phyloP scores from a whole-genome alignment of 2,888 invertebrate genomes.

The Cryptocheilus praepositus region DNA sequence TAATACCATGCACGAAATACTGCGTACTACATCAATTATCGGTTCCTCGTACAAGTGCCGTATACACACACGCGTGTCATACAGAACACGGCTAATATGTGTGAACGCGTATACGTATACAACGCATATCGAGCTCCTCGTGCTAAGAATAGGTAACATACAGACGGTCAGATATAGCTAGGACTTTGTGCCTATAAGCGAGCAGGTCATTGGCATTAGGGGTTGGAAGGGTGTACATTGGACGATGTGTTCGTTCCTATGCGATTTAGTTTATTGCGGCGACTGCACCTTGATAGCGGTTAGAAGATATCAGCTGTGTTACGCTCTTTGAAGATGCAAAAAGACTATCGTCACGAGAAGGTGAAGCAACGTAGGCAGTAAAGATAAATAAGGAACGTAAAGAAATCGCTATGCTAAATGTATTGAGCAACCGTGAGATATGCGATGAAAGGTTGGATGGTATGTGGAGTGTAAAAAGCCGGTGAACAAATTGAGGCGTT shows the following conservation, averaged over 20 bases:
- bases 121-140: constrained; percentile 58
- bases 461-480: neutral
- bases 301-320: too few species aligned
- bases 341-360: neutral
- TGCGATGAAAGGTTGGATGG: constrained; percentile 53
- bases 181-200: constrained; percentile 71
- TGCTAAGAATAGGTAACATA: constrained; percentile 71
- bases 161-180: constrained; percentile 69
- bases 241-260: constrained; percentile 48
- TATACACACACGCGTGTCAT: constrained; percentile 36
- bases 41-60: constrained; percentile 39
- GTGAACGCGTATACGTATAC: constrained; percentile 46
- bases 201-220: constrained; percentile 73
- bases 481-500: too few species aligned
- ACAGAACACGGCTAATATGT: constrained; percentile 22
- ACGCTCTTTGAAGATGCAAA: neutral
- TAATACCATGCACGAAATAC: constrained; percentile 42
- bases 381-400: neutral
- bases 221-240: constrained; percentile 66
- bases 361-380: too few species aligned
- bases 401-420: constrained; percentile 37
- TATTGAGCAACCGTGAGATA: constrained; percentile 57
- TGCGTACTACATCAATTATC: constrained; percentile 43
- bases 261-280: constrained; percentile 46
- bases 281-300: constrained; percentile 22